Evolutionary conservation across 2,888 invertebrate species (phyloP).

Genomic region (Anoplius nigerrimus): DNA sequence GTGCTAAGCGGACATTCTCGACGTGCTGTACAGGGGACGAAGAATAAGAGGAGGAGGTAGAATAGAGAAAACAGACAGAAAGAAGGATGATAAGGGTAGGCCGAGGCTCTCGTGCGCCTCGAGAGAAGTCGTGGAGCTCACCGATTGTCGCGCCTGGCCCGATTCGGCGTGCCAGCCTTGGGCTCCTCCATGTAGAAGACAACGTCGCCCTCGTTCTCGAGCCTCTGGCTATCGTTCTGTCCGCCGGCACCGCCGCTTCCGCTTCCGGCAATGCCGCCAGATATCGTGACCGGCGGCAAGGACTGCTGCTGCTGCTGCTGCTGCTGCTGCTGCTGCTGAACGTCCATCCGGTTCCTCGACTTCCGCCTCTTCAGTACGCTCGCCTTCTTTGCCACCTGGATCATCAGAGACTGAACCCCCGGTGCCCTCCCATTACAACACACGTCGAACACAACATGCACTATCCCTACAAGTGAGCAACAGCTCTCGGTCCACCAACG

Average conservation of each 20-base stretch:
- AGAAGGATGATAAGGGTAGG: too few relatives aligned
- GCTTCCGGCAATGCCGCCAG: conserved; percentile 39
- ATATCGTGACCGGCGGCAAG: conserved; percentile 57
- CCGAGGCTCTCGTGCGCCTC: too few relatives aligned
- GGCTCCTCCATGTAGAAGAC: conserved; percentile 82
- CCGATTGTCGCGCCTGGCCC: conserved; percentile 71
- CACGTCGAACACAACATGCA: conserved; percentile 73
- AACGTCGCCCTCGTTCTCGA: conserved; percentile 80
- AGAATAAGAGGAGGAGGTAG: too few relatives aligned
- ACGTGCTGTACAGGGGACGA: too few relatives aligned
- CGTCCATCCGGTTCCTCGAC: conserved; percentile 82
- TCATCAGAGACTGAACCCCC: conserved; percentile 82
- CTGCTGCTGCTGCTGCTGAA: conserved; percentile 64
- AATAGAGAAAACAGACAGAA: too few relatives aligned
- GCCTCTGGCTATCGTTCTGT: conserved; percentile 67
- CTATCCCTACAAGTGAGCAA: conserved; percentile 61
- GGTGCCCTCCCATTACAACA: conserved; percentile 73
- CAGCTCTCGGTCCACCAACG: conserved; percentile 33
- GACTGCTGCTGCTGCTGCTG: conserved; percentile 56
- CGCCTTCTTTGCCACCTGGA: conserved; percentile 85
- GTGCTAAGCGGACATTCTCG: too few relatives aligned
- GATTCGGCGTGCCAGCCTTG: conserved; percentile 76
- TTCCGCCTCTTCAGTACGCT: conserved; percentile 84
- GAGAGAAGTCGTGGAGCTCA: conserved; percentile 50
- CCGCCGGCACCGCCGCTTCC: conserved; percentile 24